Evolutionary conservation across 2,797 vertebrate species (phyloP).

Genomic region (Crypturellus tataupa): DNA sequence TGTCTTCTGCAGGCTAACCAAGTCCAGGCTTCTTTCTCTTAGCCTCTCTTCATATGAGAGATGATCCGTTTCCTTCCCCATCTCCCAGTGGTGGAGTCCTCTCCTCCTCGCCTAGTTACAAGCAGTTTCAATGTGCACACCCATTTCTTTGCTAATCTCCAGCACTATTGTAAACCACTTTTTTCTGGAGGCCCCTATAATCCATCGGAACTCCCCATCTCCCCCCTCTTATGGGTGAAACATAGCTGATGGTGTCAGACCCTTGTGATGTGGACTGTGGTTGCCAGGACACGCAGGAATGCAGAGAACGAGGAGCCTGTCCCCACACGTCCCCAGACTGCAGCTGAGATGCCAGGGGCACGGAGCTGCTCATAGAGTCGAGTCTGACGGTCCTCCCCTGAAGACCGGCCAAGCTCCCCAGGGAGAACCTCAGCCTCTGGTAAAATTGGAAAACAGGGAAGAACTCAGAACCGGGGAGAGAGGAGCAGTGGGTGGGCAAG

Average conservation of each 20-base stretch:
- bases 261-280: slow-evolving; percentile 5
- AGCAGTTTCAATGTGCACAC: background rate
- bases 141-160: background rate
- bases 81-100: background rate
- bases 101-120: background rate
- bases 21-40: no score
- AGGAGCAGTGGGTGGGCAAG: background rate
- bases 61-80: no score
- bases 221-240: background rate
- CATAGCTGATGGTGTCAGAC: background rate
- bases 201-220: background rate
- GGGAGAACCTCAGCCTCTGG: background rate
- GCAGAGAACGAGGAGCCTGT: background rate
- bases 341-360: background rate
- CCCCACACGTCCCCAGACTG: background rate
- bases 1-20: no score
- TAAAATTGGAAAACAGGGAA: background rate
- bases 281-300: slow-evolving; percentile 11
- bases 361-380: background rate
- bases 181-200: background rate
- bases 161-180: background rate
- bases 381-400: background rate
- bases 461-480: background rate
- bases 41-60: no score
- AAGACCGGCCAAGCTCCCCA: background rate